Evolutionary conservation across 2,113 vertebrate genomes (phyloP).

Genomic region (Aldabrachelys gigantea): DNA sequence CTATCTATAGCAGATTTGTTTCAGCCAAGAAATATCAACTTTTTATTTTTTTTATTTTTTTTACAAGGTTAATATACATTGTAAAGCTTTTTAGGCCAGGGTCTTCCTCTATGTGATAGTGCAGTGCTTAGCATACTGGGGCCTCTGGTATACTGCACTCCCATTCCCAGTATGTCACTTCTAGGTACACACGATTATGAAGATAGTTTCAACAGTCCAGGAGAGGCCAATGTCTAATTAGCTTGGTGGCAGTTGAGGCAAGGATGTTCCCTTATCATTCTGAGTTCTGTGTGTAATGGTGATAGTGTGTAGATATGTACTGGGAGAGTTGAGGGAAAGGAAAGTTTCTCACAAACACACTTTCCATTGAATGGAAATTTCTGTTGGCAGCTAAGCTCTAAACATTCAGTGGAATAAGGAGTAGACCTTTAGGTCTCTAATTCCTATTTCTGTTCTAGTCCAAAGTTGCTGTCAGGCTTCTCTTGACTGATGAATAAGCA

Average conservation of each 20-base stretch:
- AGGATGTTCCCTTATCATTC: fast-evolving
- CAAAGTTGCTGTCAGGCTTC: neutral
- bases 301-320: neutral
- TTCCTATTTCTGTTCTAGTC: neutral
- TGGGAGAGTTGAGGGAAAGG: neutral
- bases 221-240: fast-evolving
- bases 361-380: neutral
- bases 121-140: neutral
- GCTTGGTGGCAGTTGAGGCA: fast-evolving
- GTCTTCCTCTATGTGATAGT: fast-evolving
- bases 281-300: neutral
- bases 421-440: neutral
- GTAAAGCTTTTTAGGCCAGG: fast-evolving
- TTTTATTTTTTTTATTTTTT: neutral
- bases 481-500: neutral
- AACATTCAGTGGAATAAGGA: neutral
- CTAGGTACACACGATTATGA: fast-evolving
- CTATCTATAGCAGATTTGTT: neutral
- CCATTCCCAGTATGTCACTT: fast-evolving
- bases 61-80: neutral
- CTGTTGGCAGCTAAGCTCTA: neutral
- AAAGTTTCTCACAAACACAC: neutral
- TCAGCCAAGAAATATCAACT: fast-evolving
- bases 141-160: fast-evolving
- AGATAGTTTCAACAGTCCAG: fast-evolving